Evolutionary conservation across 2,888 invertebrate species (phyloP), one percentile per base, ranked within the genome.

Genomic region (Agelastica alni): DNA sequence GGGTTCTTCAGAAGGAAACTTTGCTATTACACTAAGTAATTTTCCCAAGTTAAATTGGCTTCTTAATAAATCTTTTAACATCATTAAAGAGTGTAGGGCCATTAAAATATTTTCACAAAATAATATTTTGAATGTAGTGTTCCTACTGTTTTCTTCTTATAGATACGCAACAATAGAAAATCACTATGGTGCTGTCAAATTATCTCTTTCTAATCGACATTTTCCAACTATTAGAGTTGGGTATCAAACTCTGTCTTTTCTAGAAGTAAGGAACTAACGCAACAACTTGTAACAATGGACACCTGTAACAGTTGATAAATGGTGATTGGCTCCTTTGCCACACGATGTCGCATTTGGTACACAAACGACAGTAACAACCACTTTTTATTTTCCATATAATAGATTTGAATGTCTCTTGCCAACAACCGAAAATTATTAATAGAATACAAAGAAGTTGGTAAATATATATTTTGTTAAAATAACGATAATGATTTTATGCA

Each of bases 281-380:
- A 54, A 56, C 51, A 47, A 51, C 56, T 41, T 59, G 59, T 57
- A 56, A 56, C 54, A 57, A 39, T 39, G 37, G 37, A 58, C 55
- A 52, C 20, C 60, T 62, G 61, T 62, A 59, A 51, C 42, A 51
- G 49, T 58, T 68, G 65, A 68, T 68, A 61, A 66, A 68, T 68
- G 65, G 61, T 68, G 65, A 68, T 68, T 68, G 67, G 65, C 62
- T 62, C 62, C 63, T 56, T 61, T 56, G 58, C 41, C 30, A 18
- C 13, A 41, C 31, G 60, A 47, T 57, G 59, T 62, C 56, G 58
- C 61, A 57, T 36, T 42, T 52, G 26, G 36, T 56, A 42, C 47
- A 51, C 51, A 41, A 52, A 30, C 41, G 42, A 32, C 30, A 39
- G 26, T 31, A 39, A 30, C 6, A 32, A 28, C 31, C 32, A 42